Percentiles rank a stretch among this genome's conserved stretches.
Evolutionary conservation across 1,140 invertebrate species (phyloP).

Genomic region (Zaprionus davidi): DNA sequence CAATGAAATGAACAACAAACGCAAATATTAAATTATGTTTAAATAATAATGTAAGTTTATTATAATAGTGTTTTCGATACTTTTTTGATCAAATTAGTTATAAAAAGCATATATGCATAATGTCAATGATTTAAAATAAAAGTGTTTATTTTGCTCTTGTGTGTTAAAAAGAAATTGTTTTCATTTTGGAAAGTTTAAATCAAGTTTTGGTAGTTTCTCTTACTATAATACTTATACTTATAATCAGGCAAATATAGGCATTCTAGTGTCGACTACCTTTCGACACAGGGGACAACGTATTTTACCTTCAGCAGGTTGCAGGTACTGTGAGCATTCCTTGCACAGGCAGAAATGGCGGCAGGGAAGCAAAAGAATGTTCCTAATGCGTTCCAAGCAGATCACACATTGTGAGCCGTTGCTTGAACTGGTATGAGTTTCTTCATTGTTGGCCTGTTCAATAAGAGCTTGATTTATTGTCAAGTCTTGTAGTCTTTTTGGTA

Average conservation of each 20-base stretch:
- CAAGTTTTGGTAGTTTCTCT: not conserved
- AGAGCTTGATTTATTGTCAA: not conserved
- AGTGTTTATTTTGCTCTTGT: conserved; percentile 49
- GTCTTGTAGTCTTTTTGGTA: conserved; percentile 17
- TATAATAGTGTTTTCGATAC: conserved; percentile 60
- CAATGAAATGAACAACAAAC: conserved; percentile 46
- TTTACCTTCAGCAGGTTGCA: conserved; percentile 5
- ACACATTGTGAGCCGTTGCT: conserved; percentile 39
- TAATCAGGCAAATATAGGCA: conserved; percentile 34
- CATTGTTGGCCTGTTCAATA: not conserved
- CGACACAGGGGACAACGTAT: conserved; percentile 60
- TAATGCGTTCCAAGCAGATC: conserved; percentile 52
- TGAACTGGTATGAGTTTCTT: not conserved
- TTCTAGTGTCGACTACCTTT: conserved; percentile 22
- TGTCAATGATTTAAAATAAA: conserved; percentile 74
- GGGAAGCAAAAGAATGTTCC: conserved; percentile 59
- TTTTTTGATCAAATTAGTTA: conserved; percentile 70
- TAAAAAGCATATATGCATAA: conserved; percentile 58
- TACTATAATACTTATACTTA: too few relatives aligned
- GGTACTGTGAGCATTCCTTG: conserved; percentile 49
- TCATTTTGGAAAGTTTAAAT: conserved; percentile 3
- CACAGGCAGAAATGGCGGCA: conserved; percentile 67
- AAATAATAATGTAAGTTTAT: conserved; percentile 60
- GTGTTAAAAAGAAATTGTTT: conserved; percentile 19
- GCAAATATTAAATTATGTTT: conserved; percentile 65